phyloP scores from a whole-genome alignment of 1,140 invertebrate species.

The Drosophila eugracilis region DNA sequence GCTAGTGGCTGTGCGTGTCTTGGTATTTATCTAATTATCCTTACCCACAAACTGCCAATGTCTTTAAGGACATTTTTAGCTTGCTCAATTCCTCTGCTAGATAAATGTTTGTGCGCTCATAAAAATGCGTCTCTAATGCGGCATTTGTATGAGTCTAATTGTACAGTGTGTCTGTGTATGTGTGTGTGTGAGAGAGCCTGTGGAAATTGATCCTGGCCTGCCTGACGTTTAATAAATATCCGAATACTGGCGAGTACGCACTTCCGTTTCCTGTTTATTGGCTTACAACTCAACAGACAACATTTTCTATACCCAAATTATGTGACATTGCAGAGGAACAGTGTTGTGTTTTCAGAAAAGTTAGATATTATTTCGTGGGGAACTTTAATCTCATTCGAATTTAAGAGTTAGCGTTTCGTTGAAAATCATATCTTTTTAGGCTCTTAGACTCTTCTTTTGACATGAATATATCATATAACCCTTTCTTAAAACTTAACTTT shows the following conservation, averaged over 20 bases:
- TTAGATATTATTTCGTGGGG: neutral
- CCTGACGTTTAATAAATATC: conserved; percentile 74
- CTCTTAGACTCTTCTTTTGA: too few relatives aligned
- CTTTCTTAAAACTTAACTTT: too few relatives aligned
- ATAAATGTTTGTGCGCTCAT: conserved; percentile 63
- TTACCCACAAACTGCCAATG: conserved; percentile 29
- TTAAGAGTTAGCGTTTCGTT: too few relatives aligned
- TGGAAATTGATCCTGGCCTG: conserved; percentile 59
- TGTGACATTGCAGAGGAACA: neutral
- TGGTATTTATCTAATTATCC: conserved; percentile 81
- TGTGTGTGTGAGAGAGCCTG: conserved; percentile 12
- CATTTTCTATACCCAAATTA: conserved; percentile 45
- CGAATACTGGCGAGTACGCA: conserved; percentile 47
- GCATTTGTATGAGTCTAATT: conserved; percentile 67
- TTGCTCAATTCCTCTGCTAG: conserved; percentile 46
- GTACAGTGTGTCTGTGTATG: conserved; percentile 25
- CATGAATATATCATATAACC: too few relatives aligned
- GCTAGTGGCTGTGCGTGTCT: conserved; percentile 60
- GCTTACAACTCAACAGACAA: conserved; percentile 18
- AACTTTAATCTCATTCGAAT: too few relatives aligned
- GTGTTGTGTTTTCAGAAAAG: conserved; percentile 10
- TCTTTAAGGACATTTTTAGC: conserved; percentile 65
- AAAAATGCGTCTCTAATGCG: conserved; percentile 74
- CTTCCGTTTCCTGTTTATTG: conserved; percentile 73
- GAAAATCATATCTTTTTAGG: too few relatives aligned